These are phyloP conservation scores for Epinotia bilunana DNA, from an alignment of 2,888 invertebrate species.

Conservation along the genomic window DNA sequence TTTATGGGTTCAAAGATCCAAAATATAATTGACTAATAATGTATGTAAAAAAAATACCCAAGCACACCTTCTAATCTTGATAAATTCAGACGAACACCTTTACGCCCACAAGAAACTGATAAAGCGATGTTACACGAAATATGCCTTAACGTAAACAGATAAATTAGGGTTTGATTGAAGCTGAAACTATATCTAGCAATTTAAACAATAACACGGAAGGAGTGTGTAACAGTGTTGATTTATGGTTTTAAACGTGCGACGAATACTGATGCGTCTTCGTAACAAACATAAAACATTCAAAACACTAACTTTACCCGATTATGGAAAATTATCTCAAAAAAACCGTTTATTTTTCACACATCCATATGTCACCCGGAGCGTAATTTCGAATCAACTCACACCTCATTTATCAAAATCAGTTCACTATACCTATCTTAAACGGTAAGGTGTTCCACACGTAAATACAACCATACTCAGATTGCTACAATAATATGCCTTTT, in stretches of 20 bases:
- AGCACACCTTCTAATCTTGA: neutral
- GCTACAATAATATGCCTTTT: no score
- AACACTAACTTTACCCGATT: neutral
- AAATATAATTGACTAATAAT: no score
- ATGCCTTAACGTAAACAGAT: conserved; percentile 2
- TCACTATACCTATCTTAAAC: no score
- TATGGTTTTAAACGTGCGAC: conserved; percentile 21
- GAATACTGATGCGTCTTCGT: conserved; percentile 18
- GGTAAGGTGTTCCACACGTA: no score
- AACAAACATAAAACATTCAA: neutral
- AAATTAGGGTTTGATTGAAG: conserved; percentile 21
- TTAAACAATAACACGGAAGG: conserved; percentile 20
- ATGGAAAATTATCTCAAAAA: no score
- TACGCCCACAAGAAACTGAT: conserved; percentile 1
- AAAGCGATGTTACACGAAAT: neutral
- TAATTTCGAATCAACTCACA: no score
- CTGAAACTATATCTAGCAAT: conserved; percentile 18
- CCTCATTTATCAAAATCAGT: no score
- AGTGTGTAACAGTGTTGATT: conserved; percentile 39
- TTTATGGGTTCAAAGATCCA: no score
- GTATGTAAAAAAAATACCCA: neutral
- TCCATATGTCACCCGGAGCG: no score
- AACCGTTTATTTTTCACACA: no score
- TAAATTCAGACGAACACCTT: neutral
- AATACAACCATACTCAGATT: no score